Evolutionary conservation across 2,888 invertebrate species (phyloP).

Genomic region (Apamea anceps): DNA sequence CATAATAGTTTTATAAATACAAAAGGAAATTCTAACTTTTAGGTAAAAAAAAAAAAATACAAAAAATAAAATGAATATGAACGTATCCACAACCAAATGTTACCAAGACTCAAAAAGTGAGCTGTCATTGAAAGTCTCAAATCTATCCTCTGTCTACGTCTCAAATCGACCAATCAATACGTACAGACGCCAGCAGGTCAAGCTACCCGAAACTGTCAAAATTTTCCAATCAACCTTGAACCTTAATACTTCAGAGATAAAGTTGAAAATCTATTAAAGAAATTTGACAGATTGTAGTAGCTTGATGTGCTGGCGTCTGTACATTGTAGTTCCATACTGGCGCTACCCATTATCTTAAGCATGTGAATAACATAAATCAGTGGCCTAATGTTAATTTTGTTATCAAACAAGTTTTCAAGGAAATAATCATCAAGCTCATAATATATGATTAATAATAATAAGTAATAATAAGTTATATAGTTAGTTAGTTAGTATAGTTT

Average conservation of each 20-base stretch:
- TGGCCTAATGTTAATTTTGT: background rate
- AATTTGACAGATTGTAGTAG: too few species aligned
- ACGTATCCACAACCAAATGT: slow-evolving; percentile 33
- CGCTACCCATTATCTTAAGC: background rate
- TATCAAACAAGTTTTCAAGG: background rate
- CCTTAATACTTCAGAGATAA: too few species aligned
- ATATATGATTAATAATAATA: too few species aligned
- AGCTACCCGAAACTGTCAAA: too few species aligned
- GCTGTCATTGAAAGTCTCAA: slow-evolving; percentile 28
- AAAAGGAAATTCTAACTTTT: background rate
- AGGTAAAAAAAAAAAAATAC: background rate
- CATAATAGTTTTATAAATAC: background rate
- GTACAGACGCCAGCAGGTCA: too few species aligned
- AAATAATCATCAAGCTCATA: background rate
- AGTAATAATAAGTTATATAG: too few species aligned
- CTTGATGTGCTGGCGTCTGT: too few species aligned
- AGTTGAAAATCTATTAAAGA: too few species aligned
- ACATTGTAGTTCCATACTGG: background rate
- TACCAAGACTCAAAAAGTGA: slow-evolving; percentile 29
- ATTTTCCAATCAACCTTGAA: too few species aligned
- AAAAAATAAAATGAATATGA: slow-evolving; percentile 1
- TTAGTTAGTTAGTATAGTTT: too few species aligned
- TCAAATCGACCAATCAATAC: slow-evolving; percentile 41
- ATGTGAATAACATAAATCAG: slow-evolving; percentile 1
- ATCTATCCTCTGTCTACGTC: too few species aligned